phyloP scores from a whole-genome alignment of 2,797 vertebrate species.

The Lerista edwardsae region DNA sequence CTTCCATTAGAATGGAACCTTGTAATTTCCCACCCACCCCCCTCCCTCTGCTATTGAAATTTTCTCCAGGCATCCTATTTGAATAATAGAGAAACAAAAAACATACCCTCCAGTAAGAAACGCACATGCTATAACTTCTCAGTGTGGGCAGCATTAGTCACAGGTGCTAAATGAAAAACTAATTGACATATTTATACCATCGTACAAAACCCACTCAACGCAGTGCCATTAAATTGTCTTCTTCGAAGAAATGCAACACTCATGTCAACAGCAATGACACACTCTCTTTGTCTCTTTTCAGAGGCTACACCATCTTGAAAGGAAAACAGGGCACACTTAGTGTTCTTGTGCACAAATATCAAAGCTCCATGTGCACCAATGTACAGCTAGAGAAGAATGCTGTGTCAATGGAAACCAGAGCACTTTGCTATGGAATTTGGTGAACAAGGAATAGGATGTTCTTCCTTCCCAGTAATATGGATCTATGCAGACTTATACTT shows the following conservation, averaged over 20 bases:
- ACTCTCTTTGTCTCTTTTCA: not conserved
- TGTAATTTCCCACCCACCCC: conserved; percentile 60
- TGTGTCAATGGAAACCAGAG: not conserved
- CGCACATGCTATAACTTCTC: conserved; percentile 52
- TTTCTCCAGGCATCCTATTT: conserved; percentile 32
- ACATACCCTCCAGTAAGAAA: conserved; percentile 56
- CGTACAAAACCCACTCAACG: conserved; percentile 47
- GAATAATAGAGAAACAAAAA: conserved; percentile 60
- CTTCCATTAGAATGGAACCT: conserved; percentile 43
- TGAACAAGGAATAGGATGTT: not conserved
- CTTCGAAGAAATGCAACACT: conserved; percentile 40
- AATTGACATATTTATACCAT: conserved; percentile 55
- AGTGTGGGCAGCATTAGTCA: conserved; percentile 69
- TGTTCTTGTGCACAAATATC: conserved; percentile 11
- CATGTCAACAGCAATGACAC: conserved; percentile 3
- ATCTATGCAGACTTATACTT: not conserved
- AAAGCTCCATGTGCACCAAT: conserved; percentile 1
- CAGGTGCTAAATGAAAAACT: conserved; percentile 57
- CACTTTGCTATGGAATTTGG: not conserved
- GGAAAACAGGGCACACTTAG: not conserved
- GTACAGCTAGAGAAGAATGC: not conserved
- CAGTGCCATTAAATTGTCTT: conserved; percentile 36
- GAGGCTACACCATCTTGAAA: not conserved
- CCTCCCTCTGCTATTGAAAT: conserved; percentile 44
- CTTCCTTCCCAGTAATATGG: not conserved